Evolutionary conservation across 2,888 invertebrate species (phyloP).

Genomic region (Meandrusa payeni): DNA sequence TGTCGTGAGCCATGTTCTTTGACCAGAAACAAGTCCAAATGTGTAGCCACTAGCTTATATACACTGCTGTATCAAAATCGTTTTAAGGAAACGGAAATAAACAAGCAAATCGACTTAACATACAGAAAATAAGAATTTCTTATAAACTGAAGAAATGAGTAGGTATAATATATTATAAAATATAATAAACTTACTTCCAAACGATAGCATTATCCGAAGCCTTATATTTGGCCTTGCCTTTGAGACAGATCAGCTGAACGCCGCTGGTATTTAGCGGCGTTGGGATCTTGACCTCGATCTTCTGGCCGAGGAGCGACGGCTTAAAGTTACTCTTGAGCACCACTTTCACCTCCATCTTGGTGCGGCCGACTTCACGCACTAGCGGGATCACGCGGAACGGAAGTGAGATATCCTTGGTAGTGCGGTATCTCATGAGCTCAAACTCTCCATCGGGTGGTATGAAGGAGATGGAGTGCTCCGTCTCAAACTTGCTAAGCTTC

Average conservation of each 20-base stretch:
- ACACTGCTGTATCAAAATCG: too few relatives aligned
- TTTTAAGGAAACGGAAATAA: too few relatives aligned
- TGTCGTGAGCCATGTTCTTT: too few relatives aligned
- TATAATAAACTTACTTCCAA: slow-evolving; percentile 92
- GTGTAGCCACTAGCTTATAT: too few relatives aligned
- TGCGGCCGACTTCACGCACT: slow-evolving; percentile 98
- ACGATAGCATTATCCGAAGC: slow-evolving; percentile 99
- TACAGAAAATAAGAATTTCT: too few relatives aligned
- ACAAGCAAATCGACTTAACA: too few relatives aligned
- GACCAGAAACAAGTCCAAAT: too few relatives aligned
- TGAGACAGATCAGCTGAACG: slow-evolving; percentile 98
- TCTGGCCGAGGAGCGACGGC: slow-evolving; percentile 97
- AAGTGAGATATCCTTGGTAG: slow-evolving; percentile 99
- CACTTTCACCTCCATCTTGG: slow-evolving; percentile 99
- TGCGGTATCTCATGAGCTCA: slow-evolving; percentile 99
- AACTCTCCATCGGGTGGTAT: slow-evolving; percentile 99
- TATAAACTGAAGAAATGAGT: too few relatives aligned
- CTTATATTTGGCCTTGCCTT: slow-evolving; percentile 99
- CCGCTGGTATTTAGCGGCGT: slow-evolving; percentile 99
- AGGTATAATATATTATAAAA: too few relatives aligned
- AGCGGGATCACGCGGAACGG: slow-evolving; percentile 99
- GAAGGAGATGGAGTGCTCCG: slow-evolving; percentile 99
- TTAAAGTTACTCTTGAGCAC: slow-evolving; percentile 99
- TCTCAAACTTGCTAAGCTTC: slow-evolving; percentile 99
- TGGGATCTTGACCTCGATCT: slow-evolving; percentile 99